Evolutionary conservation across 2,888 invertebrate species (phyloP).

Genomic region (Drosophila eohydei): DNA sequence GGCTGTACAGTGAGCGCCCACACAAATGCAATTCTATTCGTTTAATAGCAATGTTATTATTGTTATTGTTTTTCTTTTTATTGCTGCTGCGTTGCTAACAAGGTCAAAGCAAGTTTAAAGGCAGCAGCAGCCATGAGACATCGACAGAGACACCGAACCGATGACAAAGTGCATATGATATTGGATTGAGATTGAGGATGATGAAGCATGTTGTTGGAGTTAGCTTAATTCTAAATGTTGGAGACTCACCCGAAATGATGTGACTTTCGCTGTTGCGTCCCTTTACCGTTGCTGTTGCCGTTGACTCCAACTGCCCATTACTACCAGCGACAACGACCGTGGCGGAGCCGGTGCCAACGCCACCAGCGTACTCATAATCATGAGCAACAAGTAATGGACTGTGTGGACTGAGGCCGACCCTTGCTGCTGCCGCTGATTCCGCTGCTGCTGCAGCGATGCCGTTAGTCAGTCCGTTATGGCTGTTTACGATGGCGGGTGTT

Average conservation of each 20-base stretch:
- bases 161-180: conserved; percentile 2
- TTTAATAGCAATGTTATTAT: conserved; percentile 37
- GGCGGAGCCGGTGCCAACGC: conserved; percentile 24
- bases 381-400: conserved; percentile 49
- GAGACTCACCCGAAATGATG: conserved; percentile 70
- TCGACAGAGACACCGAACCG: conserved; percentile 6
- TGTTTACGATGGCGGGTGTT: conserved; percentile 47
- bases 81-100: conserved; percentile 60
- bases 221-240: conserved; percentile 2
- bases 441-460: conserved; percentile 42
- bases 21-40: conserved; percentile 52
- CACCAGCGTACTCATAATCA: conserved; percentile 55
- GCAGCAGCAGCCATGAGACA: conserved; percentile 30
- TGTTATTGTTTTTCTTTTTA: conserved; percentile 10
- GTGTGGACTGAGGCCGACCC: conserved; percentile 43
- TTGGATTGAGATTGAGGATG: conserved; percentile 1
- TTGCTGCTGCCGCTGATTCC: conserved; percentile 15
- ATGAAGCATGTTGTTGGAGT: not conserved
- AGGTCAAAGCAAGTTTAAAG: conserved; percentile 78
- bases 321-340: conserved; percentile 42
- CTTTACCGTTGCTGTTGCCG: conserved; percentile 22
- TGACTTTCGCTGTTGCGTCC: conserved; percentile 68
- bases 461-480: conserved; percentile 53
- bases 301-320: conserved; percentile 53
- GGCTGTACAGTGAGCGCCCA: conserved; percentile 55